Evolutionary conservation across 2,888 invertebrate species (phyloP).

Genomic region (Nezara viridula): DNA sequence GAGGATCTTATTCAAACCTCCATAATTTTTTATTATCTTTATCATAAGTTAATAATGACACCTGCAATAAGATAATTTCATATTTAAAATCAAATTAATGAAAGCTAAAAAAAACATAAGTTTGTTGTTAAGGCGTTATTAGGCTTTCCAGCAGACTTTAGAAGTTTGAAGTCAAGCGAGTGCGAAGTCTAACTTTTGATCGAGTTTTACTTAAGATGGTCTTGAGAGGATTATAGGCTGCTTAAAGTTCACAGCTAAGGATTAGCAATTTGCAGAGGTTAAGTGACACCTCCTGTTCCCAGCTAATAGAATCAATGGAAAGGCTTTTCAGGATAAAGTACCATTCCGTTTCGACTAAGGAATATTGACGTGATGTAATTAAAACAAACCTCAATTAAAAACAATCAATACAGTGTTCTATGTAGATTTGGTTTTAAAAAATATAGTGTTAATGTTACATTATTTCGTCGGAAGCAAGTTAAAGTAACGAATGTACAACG

Average conservation of each 20-base stretch:
- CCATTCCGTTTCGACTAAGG: not conserved
- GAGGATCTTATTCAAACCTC: no score
- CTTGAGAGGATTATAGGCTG: conserved; percentile 37
- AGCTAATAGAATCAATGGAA: conserved; percentile 4
- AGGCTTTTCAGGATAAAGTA: not conserved
- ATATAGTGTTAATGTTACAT: no score
- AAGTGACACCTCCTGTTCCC: conserved; percentile 32
- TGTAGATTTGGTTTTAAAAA: no score
- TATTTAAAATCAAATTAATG: not conserved
- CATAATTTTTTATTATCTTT: no score
- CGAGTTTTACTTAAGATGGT: conserved; percentile 42
- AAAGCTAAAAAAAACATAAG: not conserved
- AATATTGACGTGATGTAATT: not conserved
- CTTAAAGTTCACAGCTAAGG: conserved; percentile 42
- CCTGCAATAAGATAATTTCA: not conserved
- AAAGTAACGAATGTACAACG: no score
- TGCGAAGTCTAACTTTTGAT: conserved; percentile 31
- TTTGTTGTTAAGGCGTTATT: not conserved
- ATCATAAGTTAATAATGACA: no score
- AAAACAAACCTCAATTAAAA: no score
- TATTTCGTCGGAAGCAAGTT: no score
- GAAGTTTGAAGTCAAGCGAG: conserved; percentile 31
- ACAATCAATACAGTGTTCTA: no score
- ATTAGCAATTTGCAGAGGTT: conserved; percentile 44
- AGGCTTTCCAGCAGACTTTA: not conserved